phyloP scores from a whole-genome alignment of 2,888 invertebrate genomes.

The Monochamus alternatus region DNA sequence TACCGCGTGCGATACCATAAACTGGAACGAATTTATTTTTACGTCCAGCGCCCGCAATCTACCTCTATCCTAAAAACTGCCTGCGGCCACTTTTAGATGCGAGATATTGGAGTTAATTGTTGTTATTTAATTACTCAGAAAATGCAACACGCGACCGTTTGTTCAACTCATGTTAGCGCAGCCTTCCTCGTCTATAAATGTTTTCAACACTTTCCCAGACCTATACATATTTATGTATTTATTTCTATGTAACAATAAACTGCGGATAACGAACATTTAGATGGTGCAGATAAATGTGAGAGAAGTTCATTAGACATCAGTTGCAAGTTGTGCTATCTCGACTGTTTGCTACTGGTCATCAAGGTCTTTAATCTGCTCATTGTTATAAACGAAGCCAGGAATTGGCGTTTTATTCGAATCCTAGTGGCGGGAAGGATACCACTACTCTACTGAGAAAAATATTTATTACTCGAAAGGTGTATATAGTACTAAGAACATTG shows the following conservation, averaged over 20 bases:
- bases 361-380: too few species aligned
- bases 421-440: too few species aligned
- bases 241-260: constrained; percentile 16
- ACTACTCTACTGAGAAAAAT: too few species aligned
- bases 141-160: constrained; percentile 48
- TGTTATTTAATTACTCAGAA: constrained; percentile 45
- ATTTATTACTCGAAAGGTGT: too few species aligned
- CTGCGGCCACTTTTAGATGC: constrained; percentile 31
- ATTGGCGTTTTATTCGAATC: too few species aligned
- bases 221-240: constrained; percentile 40
- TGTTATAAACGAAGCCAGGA: too few species aligned
- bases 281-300: constrained; percentile 29
- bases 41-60: neutral
- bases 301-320: constrained; percentile 22
- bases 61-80: constrained; percentile 2
- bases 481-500: too few species aligned
- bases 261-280: constrained; percentile 21
- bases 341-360: too few species aligned
- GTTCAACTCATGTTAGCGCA: constrained; percentile 35
- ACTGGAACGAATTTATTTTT: neutral
- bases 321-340: too few species aligned
- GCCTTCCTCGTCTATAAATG: constrained; percentile 26
- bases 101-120: constrained; percentile 43
- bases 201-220: constrained; percentile 41
- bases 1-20: neutral